Evolutionary conservation across 2,797 vertebrate species (phyloP), one percentile per base, ranked within the genome.

Genomic region (Coilia nasus): DNA sequence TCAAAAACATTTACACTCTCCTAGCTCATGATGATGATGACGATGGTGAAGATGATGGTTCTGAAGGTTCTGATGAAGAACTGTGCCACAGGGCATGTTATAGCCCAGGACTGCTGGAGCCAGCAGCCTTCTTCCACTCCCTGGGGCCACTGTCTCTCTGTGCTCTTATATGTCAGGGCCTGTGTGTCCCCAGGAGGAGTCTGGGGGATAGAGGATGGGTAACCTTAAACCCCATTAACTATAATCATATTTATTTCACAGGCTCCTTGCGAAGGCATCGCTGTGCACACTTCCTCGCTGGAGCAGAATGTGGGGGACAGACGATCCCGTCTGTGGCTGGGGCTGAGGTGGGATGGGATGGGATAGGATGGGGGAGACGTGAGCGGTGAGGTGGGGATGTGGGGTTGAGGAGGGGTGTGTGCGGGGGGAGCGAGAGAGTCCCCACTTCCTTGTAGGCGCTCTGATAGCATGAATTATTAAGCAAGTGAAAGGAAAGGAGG

Each of bases 171-270:
- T 93, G 93, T 92, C 92, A 93, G 50, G 50, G 9, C 87, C 84
- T 89, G 88, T 92, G 93, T 93, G 93, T 93, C 93, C 92, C 91
- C 90, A 93, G 93, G 83, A 91, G 92, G 91, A 89, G 90, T 83
- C 91, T 90, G 89, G 92, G 92, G 92, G 94, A 88, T 90, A 91
- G 89, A 90, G 89, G 90, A 94, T 90, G 91, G 90, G 95, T 95
- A 95, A 96, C 94, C 93, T 94, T 94, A 96, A 95, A 96, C 95
- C 95, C 94, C 95, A 95, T 96, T 96, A 95, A 95, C 93, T 94
- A 94, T 94, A 94, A 91, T 93, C 93, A 95, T 95, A 95, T 96
- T 95, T 96, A 96, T 96, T 96, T 95, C 95, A 92, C 92, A 87
- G 90, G 90, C 88, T 91, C 91, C 89, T 88, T 89, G 84, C 50